phyloP scores from a whole-genome alignment of 2,888 invertebrate species.

The Ormyrus labotus region DNA sequence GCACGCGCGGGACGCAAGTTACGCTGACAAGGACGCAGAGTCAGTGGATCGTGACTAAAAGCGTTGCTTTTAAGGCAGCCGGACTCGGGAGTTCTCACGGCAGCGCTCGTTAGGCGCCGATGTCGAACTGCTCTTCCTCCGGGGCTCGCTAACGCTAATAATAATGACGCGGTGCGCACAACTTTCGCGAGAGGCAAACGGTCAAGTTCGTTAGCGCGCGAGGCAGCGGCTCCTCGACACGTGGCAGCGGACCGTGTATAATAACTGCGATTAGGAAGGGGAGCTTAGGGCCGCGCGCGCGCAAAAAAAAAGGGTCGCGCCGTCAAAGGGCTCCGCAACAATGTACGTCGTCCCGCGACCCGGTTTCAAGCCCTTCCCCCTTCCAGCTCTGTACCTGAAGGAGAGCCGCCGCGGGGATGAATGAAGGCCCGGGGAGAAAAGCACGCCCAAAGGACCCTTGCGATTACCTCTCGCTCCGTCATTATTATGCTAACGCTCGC shows the following conservation, averaged over 20 bases:
- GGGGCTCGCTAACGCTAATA: not conserved
- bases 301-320: slow-evolving; percentile 10
- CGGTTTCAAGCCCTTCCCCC: slow-evolving; percentile 3
- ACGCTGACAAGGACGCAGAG: slow-evolving; percentile 24
- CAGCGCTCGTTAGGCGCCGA: slow-evolving; percentile 54
- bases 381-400: not conserved
- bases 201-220: not conserved
- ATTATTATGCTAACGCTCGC: slow-evolving; percentile 45
- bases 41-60: slow-evolving; percentile 59
- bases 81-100: slow-evolving; percentile 58
- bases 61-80: slow-evolving; percentile 45
- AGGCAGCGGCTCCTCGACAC: slow-evolving; percentile 1
- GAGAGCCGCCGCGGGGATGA: not conserved
- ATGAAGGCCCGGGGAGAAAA: not conserved
- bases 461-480: slow-evolving; percentile 14
- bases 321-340: slow-evolving; percentile 3
- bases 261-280: not conserved
- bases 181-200: slow-evolving; percentile 9
- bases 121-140: no score
- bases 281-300: slow-evolving; percentile 5
- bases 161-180: not conserved
- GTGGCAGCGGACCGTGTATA: slow-evolving; percentile 20
- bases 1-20: not conserved
- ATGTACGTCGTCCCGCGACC: slow-evolving; percentile 7
- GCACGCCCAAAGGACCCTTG: not conserved